Percentiles rank a stretch among this genome's conserved stretches.
Evolutionary conservation across 1,140 invertebrate genomes (phyloP).

Genomic region (Ooceraea biroi): DNA sequence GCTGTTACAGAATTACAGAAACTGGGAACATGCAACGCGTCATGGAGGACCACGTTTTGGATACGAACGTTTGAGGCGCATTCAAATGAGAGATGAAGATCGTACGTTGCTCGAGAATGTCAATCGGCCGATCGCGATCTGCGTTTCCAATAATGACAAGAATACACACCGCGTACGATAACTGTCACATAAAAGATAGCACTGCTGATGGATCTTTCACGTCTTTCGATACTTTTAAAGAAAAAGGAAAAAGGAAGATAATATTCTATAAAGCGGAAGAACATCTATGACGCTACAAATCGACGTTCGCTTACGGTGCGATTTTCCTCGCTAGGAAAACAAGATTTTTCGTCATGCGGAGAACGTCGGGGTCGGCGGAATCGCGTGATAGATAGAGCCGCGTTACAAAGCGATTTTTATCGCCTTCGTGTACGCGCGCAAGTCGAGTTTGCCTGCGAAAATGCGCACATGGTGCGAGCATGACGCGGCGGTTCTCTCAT

Average conservation of each 20-base stretch:
- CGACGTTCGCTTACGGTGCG: conserved; percentile 53
- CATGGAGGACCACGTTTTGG: not conserved
- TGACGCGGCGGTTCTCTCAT: conserved; percentile 73
- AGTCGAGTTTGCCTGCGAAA: conserved; percentile 69
- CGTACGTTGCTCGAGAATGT: no score
- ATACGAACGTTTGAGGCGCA: not conserved
- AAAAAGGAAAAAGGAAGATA: not conserved
- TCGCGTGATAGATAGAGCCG: conserved; percentile 65
- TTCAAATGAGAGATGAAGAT: not conserved
- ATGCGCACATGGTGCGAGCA: conserved; percentile 70
- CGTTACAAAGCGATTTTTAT: conserved; percentile 72
- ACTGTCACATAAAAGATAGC: no score
- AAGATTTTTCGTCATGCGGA: conserved; percentile 50
- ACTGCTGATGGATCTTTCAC: no score
- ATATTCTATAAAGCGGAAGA: conserved; percentile 3
- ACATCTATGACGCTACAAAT: conserved; percentile 48
- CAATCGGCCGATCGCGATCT: no score
- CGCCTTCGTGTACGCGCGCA: conserved; percentile 7
- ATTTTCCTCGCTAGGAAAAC: conserved; percentile 27
- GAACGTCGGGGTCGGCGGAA: conserved; percentile 47
- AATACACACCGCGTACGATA: not conserved
- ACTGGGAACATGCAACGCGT: not conserved
- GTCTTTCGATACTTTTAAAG: no score
- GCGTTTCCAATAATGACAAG: no score
- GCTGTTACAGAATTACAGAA: no score